Conservation (phyloP, 2,797 vertebrate species). For the Vireo griseus region DNA sequence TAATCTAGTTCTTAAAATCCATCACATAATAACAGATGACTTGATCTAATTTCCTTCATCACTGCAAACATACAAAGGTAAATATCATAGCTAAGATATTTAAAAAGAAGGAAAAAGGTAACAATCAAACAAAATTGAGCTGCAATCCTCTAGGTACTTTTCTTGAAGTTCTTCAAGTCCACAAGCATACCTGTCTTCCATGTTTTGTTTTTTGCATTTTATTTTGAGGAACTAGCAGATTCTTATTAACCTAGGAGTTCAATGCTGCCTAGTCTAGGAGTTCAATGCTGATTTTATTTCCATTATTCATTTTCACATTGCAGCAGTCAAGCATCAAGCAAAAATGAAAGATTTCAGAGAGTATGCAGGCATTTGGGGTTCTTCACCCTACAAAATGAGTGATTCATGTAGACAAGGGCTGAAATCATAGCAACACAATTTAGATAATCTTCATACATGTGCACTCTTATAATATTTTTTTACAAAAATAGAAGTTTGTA, state of each 20-base stretch:
- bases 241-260: not conserved
- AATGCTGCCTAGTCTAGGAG: not conserved
- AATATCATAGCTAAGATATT: not conserved
- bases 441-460: not conserved
- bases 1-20: not conserved
- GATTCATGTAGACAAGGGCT: not conserved
- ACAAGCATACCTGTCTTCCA: not conserved
- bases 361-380: not conserved
- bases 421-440: not conserved
- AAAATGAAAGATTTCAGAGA: not conserved
- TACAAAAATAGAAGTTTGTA: not conserved
- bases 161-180: not conserved
- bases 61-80: not conserved
- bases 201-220: not conserved
- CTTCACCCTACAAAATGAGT: not conserved
- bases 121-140: not conserved
- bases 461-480: not conserved
- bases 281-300: not conserved
- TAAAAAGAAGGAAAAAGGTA: not conserved
- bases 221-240: not conserved
- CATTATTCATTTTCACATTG: conserved; percentile 19
- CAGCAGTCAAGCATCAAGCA: not conserved
- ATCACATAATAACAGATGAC: not conserved
- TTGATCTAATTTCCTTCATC: not conserved
- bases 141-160: not conserved